phyloP scores from a whole-genome alignment of 37 sponge, comb jelly and placozoan genomes.

The Geodia barretti region DNA sequence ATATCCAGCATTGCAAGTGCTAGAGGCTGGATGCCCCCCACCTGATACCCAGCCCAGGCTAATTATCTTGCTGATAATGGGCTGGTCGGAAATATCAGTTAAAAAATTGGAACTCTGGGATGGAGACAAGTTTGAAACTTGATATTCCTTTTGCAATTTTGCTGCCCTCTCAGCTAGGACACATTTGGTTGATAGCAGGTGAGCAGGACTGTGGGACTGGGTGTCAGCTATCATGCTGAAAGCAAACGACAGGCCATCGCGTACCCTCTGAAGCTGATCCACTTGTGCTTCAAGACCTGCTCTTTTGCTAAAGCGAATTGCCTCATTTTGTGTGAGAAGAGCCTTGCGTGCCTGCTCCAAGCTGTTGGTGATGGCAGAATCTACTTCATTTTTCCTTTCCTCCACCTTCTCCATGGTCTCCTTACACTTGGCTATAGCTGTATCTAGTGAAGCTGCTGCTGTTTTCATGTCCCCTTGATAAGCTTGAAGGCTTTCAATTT shows the following conservation, averaged over 20 bases:
- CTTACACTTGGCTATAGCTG: constrained; percentile 14
- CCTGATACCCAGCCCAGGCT: constrained; percentile 9
- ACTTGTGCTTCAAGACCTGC: constrained; percentile 2
- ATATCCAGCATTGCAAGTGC: neutral
- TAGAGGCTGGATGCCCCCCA: neutral
- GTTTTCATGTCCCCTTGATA: neutral
- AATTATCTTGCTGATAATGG: neutral
- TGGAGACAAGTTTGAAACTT: neutral
- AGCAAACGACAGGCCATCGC: neutral
- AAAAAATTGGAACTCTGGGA: neutral
- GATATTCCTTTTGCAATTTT: neutral
- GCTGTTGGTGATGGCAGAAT: neutral
- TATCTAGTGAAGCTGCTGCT: constrained; percentile 3
- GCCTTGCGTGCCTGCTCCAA: constrained; percentile 18
- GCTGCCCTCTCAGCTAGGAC: neutral
- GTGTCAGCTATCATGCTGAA: constrained; percentile 7
- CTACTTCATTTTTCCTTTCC: constrained; percentile 7
- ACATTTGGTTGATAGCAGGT: constrained; percentile 30
- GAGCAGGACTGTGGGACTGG: constrained; percentile 11
- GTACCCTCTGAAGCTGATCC: constrained; percentile 11
- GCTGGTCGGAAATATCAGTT: neutral
- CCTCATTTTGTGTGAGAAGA: constrained; percentile 15
- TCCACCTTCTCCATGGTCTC: constrained; percentile 17
- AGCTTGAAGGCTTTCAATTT: neutral
- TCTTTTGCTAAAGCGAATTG: neutral